phyloP scores from a whole-genome alignment of 2,888 invertebrate genomes.

The Petrolisthes cinctipes region DNA sequence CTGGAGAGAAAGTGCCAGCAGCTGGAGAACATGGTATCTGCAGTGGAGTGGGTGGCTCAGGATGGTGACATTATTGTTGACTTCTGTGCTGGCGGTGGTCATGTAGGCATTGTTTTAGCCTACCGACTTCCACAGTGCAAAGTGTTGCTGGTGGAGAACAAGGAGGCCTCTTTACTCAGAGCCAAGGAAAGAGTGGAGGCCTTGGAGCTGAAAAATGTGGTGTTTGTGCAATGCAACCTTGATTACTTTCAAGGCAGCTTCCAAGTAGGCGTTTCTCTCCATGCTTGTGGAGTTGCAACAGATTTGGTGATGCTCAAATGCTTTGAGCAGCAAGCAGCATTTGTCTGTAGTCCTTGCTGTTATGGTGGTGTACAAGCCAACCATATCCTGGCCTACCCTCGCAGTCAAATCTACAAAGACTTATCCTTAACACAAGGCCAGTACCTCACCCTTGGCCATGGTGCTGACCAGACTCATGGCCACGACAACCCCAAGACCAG shows the following conservation, averaged over 20 bases:
- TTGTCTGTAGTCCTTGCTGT: slow-evolving; percentile 93
- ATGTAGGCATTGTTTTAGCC: slow-evolving; percentile 89
- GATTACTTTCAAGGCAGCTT: slow-evolving; percentile 85
- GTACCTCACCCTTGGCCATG: slow-evolving; percentile 86
- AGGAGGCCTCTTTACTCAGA: slow-evolving; percentile 84
- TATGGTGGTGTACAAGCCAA: slow-evolving; percentile 89
- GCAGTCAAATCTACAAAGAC: slow-evolving; percentile 74
- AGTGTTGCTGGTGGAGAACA: slow-evolving; percentile 89
- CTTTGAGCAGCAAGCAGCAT: slow-evolving; percentile 80
- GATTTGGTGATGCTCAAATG: slow-evolving; percentile 92
- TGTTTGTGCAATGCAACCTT: slow-evolving; percentile 87
- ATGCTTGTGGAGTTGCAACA: slow-evolving; percentile 95
- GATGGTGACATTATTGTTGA: slow-evolving; percentile 84
- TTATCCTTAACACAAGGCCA: slow-evolving; percentile 71
- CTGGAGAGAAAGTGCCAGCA: slow-evolving; percentile 86
- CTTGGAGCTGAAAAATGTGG: slow-evolving; percentile 80
- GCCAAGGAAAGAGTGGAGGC: slow-evolving; percentile 80
- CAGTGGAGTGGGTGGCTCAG: slow-evolving; percentile 80
- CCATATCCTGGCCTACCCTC: slow-evolving; percentile 84
- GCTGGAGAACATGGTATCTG: slow-evolving; percentile 84
- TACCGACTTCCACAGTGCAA: slow-evolving; percentile 82
- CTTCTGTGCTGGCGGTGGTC: slow-evolving; percentile 95
- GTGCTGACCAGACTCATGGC: slow-evolving; percentile 91
- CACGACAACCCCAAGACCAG: slow-evolving; percentile 77
- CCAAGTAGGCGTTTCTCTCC: slow-evolving; percentile 88